Base-by-base conservation (phyloP, 2,888 invertebrate genomes). In the Parnassius apollo region DNA sequence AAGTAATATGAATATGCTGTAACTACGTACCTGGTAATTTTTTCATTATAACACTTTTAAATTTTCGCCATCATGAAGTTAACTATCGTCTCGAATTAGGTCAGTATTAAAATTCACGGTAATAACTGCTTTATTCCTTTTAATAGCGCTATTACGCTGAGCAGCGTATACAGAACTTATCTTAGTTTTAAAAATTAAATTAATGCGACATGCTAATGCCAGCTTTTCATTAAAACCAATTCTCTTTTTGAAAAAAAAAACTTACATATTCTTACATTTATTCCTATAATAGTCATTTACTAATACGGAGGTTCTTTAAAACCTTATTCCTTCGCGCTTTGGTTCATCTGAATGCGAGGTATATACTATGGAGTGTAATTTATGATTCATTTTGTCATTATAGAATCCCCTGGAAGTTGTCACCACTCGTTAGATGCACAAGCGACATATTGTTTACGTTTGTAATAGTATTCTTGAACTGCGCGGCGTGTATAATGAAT, bases 81-180 rank as follows among this genome's bases (percentile, higher is more conserved):
- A 59, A 56, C 59, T 51, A 44, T 63, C 51, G 59, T 63, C 55
- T 63, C 50, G 59, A 63, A 59, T 63, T 63, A 63, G 63, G 59
- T 59, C 63, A 55, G 63, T 59, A 63, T 63, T 63, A 63, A 63
- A 63, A 63, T 42, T 55, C 55, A 42, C 63, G 51, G 51, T 59
- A 59, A 55, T 62, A 59, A 55, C 63, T 50, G 44, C 53, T 42
- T 55, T 62, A 62, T 55, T 55, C 59, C 25, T 54, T 63, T 63
- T 59, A 50, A 62, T 50, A 59, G 55, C 50, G 55, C 58, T 55
- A 55, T 55, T 51, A 55, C 55, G 55, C 51, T 63, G 59, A 63
- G 42, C 59, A 46, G 46, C 25, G 54, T 55, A 58, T 55, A 62
- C 62, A 58, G 50, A 54, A 11, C 25, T 59, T 59, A 63, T 59